phyloP scores from a whole-genome alignment of 2,888 invertebrate genomes.

The Callimorpha dominula region DNA sequence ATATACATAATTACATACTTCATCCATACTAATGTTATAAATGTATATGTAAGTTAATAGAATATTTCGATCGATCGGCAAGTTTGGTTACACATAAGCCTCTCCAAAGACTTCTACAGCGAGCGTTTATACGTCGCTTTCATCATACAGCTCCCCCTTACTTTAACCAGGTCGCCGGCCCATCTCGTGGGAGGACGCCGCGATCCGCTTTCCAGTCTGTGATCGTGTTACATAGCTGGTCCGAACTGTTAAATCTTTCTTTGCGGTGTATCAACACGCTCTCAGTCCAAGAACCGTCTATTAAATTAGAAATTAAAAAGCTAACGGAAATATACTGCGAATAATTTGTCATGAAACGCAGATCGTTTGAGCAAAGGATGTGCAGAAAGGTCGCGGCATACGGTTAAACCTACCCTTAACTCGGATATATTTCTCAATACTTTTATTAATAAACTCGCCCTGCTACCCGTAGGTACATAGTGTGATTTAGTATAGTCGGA shows the following conservation, averaged over 20 bases:
- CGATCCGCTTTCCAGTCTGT: neutral
- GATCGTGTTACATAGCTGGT: neutral
- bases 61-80: neutral
- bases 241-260: neutral
- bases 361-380: neutral
- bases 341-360: neutral
- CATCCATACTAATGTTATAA: too few relatives aligned
- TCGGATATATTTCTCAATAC: neutral
- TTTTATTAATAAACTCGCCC: slow-evolving; percentile 3
- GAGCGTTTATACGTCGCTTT: neutral
- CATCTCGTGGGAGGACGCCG: neutral
- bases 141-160: neutral
- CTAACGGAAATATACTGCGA: neutral
- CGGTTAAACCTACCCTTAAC: neutral
- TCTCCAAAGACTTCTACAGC: neutral
- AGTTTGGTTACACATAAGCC: neutral
- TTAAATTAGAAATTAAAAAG: neutral
- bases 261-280: neutral
- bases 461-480: neutral
- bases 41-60: too few relatives aligned
- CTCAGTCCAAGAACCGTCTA: neutral
- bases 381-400: neutral
- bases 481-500: neutral
- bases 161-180: neutral
- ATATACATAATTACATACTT: too few relatives aligned